Conservation (phyloP, 2,113 vertebrate species). For the Ageneiosus marmoratus region DNA sequence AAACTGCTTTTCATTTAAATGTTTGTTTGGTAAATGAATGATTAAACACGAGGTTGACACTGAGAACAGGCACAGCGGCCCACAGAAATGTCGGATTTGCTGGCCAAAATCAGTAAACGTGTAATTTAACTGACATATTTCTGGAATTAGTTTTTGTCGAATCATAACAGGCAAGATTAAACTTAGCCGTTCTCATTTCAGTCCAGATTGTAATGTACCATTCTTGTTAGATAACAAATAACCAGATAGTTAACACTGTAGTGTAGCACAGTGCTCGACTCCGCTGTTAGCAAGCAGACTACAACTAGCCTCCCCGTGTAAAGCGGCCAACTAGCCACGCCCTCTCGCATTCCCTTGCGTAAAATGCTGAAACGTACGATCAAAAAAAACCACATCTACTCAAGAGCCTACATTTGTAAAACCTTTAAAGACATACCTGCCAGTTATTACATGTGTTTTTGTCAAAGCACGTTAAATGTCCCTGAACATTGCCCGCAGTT, state of each 20-base stretch:
- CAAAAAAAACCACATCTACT: not conserved
- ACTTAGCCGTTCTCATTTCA: not conserved
- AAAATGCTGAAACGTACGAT: slow-evolving; percentile 65
- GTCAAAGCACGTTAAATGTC: slow-evolving; percentile 6
- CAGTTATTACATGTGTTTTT: not conserved
- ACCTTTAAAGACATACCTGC: not conserved
- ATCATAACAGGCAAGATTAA: too few species aligned
- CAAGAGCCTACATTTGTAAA: not conserved
- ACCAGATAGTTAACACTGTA: not conserved
- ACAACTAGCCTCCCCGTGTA: slow-evolving; percentile 35
- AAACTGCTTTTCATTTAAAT: not conserved
- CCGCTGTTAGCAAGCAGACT: slow-evolving; percentile 18
- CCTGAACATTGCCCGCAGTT: slow-evolving; percentile 1
- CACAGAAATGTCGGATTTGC: not conserved
- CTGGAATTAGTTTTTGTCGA: not conserved
- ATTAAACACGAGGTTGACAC: not conserved
- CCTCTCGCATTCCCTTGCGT: slow-evolving; percentile 70
- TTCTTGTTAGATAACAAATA: not conserved
- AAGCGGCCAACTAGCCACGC: slow-evolving; percentile 57
- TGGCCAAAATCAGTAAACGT: not conserved
- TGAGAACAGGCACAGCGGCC: not conserved
- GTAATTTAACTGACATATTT: too few species aligned
- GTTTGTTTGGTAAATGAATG: not conserved
- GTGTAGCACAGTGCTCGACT: slow-evolving; percentile 6
- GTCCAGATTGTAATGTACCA: not conserved